phyloP scores from a whole-genome alignment of 2,113 vertebrate genomes.

The Ailurus styani region DNA sequence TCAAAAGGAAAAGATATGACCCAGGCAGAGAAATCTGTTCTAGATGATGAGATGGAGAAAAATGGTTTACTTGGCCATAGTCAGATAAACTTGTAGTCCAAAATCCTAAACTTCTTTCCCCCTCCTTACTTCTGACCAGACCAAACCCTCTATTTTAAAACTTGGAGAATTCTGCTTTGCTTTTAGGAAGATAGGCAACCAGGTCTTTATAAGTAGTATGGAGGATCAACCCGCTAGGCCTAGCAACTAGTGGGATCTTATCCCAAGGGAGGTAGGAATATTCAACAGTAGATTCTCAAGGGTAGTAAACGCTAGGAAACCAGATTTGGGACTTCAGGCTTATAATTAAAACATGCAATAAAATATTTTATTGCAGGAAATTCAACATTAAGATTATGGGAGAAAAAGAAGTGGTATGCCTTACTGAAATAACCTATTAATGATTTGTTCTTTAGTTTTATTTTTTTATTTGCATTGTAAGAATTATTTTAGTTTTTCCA shows the following conservation, averaged over 20 bases:
- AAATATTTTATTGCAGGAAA: neutral
- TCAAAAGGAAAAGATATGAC: neutral
- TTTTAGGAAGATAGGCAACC: neutral
- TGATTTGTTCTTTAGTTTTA: neutral
- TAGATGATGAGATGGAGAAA: neutral
- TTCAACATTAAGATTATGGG: neutral
- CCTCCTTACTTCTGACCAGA: neutral
- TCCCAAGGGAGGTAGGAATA: neutral
- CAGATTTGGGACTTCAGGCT: neutral
- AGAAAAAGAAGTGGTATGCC: neutral
- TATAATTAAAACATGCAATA: neutral
- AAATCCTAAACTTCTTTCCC: neutral
- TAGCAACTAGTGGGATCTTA: neutral
- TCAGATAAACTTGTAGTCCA: neutral
- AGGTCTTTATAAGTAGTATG: neutral
- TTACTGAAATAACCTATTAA: neutral
- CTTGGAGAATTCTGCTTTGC: neutral
- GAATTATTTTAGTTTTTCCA: neutral
- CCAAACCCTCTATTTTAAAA: neutral
- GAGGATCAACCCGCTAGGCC: neutral
- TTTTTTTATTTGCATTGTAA: neutral
- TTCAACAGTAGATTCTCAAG: neutral
- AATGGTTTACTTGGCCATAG: neutral
- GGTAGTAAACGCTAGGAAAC: neutral
- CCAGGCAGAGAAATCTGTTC: neutral